Conservation (phyloP, 2,888 invertebrate genomes). For the Megaustenia siamemsis region DNA sequence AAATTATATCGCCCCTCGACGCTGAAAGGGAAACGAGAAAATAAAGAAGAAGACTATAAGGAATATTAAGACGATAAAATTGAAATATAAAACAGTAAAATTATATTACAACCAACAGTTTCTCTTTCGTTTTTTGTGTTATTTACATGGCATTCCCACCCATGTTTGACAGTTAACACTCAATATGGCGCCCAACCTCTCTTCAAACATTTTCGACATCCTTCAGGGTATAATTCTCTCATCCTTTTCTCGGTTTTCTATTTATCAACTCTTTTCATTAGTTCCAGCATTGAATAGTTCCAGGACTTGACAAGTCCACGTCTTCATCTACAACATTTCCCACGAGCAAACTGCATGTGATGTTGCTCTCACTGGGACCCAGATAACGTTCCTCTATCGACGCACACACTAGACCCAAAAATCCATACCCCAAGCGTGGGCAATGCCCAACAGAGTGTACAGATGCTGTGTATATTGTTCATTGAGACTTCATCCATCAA, state of each 20-base stretch:
- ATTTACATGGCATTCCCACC: too few species aligned
- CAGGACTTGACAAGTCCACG: neutral
- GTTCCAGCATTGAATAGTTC: neutral
- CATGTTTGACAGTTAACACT: too few species aligned
- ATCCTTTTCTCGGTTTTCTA: neutral
- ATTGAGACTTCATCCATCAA: too few species aligned
- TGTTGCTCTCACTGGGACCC: neutral
- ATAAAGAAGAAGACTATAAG: too few species aligned
- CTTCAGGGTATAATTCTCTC: neutral
- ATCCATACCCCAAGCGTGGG: neutral
- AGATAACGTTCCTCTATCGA: constrained; percentile 8
- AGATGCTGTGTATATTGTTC: too few species aligned
- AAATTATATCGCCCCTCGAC: too few species aligned
- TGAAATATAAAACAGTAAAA: too few species aligned
- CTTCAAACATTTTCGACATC: neutral
- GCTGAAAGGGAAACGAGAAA: too few species aligned
- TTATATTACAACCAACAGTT: too few species aligned
- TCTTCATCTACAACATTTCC: neutral
- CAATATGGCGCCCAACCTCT: neutral
- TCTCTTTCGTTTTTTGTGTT: too few species aligned
- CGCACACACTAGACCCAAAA: neutral
- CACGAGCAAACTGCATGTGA: constrained; percentile 24
- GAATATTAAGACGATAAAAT: too few species aligned
- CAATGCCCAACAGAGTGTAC: too few species aligned
- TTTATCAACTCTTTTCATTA: neutral